Conservation (phyloP, 2,888 invertebrate genomes). For the Conistra vaccinii region DNA sequence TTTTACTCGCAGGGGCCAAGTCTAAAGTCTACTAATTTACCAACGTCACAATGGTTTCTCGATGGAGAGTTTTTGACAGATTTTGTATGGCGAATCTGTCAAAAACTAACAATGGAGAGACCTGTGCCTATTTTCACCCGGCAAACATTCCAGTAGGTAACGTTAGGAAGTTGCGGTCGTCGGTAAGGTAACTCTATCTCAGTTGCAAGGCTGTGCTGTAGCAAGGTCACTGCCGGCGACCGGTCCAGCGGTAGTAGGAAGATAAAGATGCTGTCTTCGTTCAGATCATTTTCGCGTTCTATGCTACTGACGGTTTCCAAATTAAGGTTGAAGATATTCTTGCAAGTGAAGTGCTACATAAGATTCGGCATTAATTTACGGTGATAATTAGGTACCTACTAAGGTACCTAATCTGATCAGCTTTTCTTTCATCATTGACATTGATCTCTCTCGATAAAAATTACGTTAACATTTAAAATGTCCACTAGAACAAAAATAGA, state of each 20-base stretch:
- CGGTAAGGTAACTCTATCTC: slow-evolving; percentile 69
- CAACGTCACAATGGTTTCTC: too few species aligned
- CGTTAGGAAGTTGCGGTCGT: slow-evolving; percentile 54
- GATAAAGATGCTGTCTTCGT: slow-evolving; percentile 31
- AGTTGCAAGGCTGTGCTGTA: slow-evolving; percentile 68
- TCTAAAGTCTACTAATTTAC: too few species aligned
- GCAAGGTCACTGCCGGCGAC: slow-evolving; percentile 73
- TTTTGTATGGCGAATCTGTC: too few species aligned
- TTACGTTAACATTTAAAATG: not conserved
- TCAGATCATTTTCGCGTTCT: not conserved
- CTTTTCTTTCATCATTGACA: too few species aligned
- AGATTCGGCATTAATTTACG: not conserved
- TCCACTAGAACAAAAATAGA: not conserved
- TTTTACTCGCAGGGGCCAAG: too few species aligned
- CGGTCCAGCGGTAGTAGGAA: slow-evolving; percentile 30
- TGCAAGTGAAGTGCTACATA: not conserved
- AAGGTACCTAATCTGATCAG: not conserved
- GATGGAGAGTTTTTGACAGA: too few species aligned
- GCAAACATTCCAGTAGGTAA: slow-evolving; percentile 45
- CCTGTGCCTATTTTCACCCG: slow-evolving; percentile 14
- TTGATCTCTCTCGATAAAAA: too few species aligned
- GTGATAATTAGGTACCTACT: not conserved
- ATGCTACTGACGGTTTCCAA: not conserved
- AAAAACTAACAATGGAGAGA: too few species aligned
- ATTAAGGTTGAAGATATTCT: not conserved